Base-by-base conservation (phyloP, 1,140 invertebrate genomes). In the Scaptomyza hsui region DNA sequence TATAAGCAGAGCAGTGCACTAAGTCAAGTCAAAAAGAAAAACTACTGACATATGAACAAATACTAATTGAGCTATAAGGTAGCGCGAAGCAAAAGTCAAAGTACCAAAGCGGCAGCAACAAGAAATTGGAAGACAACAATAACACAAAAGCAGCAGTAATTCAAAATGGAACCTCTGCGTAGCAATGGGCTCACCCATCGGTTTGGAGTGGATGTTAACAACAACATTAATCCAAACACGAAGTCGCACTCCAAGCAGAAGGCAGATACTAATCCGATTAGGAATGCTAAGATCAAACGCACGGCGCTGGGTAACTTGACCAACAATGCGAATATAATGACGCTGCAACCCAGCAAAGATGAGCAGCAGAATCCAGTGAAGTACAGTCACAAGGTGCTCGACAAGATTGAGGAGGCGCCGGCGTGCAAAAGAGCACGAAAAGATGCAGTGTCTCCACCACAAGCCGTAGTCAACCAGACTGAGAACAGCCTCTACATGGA, bases 271-370 rank as follows among this genome's bases (percentile, higher is more conserved):
- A 91, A 90, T 55, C 91, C 91, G 10, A 78, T 88, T 4, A 91
- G 90, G n/a, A 91, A 91, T 63, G 91, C 91, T 10, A 91, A 91
- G 56, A 77, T 91, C 32, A 95, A 95, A 71, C 90, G 94, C 72
- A 93, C 93, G 37, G 94, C 94, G 1, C 92, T 95, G 74, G 94
- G 94, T 63, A 95, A 95, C 77, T 92, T 95, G 19, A 95, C 94
- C 5, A 95, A 95, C 92, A 94, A 91, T 60, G 78, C 89, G 4
- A 91, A 90, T 71, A 64, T 78, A 55, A 81, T 83, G 71, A 82
- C 72, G 41, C 48, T 82, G 71, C 78, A 89, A 73, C 68, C 78
- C 26, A 68, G 67, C 4, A 75, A 78, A 12, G 75, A 75, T n/a
- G 12, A 37, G 32, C 32, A 37, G 32, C 32, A 35, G 1, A 77